Conservation (phyloP, 2,113 vertebrate species). For the Stigmatopora argus region DNA sequence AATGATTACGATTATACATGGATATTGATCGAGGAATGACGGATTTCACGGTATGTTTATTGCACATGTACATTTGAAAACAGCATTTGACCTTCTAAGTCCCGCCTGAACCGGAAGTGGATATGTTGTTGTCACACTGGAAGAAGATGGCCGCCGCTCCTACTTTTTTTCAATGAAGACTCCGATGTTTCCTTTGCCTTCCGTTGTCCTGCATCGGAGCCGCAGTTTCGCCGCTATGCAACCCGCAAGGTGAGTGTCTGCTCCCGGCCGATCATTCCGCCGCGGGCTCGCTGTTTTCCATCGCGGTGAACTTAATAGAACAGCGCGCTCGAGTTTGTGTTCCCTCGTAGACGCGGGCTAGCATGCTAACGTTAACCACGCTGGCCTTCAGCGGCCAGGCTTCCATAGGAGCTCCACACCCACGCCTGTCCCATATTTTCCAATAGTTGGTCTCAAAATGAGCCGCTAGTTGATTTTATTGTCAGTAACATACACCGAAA, state of each 20-base stretch:
- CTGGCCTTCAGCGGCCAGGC: slow-evolving; percentile 46
- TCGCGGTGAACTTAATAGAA: background rate
- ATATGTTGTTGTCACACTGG: slow-evolving; percentile 80
- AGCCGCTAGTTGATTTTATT: background rate
- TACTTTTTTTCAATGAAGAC: slow-evolving; percentile 76
- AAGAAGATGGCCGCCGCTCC: slow-evolving; percentile 76
- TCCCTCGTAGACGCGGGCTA: slow-evolving; percentile 59
- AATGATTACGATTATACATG: background rate
- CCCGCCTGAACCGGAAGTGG: slow-evolving; percentile 71
- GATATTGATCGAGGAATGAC: too few relatives aligned
- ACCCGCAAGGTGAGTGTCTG: slow-evolving; percentile 59
- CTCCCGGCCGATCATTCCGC: slow-evolving; percentile 15
- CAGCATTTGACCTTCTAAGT: background rate
- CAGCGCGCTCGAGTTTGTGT: slow-evolving; percentile 33
- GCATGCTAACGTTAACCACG: slow-evolving; percentile 57
- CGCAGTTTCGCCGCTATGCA: slow-evolving; percentile 60
- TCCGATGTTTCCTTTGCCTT: slow-evolving; percentile 65
- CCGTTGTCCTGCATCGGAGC: slow-evolving; percentile 54
- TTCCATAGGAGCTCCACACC: slow-evolving; percentile 13
- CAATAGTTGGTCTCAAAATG: background rate
- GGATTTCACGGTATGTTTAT: background rate
- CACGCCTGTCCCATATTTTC: background rate
- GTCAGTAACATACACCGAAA: background rate
- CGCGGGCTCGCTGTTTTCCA: slow-evolving; percentile 1
- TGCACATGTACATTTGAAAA: background rate